A percentile compares a stretch with the other conserved stretches of the same genome.
Conservation (phyloP, 2,797 vertebrate species). For the Carapus acus region DNA sequence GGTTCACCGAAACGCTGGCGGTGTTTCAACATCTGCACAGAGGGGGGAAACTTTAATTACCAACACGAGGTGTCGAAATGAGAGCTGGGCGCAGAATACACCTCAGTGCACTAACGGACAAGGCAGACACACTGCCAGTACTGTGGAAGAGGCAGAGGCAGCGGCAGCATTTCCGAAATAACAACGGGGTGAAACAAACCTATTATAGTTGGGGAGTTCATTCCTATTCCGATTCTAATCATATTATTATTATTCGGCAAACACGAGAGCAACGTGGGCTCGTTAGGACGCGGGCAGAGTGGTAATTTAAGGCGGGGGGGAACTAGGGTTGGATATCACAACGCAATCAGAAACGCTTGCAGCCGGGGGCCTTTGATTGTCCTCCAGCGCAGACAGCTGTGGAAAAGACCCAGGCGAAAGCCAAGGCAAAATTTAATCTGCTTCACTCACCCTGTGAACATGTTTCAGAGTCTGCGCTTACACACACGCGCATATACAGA, state of each 20-base stretch:
- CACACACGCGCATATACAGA: neutral
- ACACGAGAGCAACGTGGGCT: slow-evolving; percentile 44
- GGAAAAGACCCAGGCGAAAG: slow-evolving; percentile 42
- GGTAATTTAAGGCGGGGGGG: slow-evolving; percentile 54
- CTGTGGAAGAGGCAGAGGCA: too few species aligned
- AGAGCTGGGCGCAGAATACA: slow-evolving; percentile 1
- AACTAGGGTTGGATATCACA: slow-evolving; percentile 38
- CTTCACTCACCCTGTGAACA: slow-evolving; percentile 30
- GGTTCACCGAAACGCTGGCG: slow-evolving; percentile 12
- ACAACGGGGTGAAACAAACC: too few species aligned
- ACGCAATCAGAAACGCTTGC: slow-evolving; percentile 45
- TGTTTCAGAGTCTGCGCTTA: slow-evolving; percentile 29
- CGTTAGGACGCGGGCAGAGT: slow-evolving; percentile 47
- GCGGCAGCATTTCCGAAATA: too few species aligned
- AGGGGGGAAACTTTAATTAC: slow-evolving; percentile 20
- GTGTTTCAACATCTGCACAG: slow-evolving; percentile 23
- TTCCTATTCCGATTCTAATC: slow-evolving; percentile 43
- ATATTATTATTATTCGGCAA: slow-evolving; percentile 38
- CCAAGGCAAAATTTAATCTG: slow-evolving; percentile 44
- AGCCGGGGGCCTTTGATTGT: slow-evolving; percentile 48
- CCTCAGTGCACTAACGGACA: too few species aligned
- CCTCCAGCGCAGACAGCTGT: slow-evolving; percentile 53
- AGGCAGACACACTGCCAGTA: too few species aligned
- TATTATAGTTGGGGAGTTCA: slow-evolving; percentile 23
- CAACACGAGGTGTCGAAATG: neutral